Evolutionary conservation across 2,113 vertebrate genomes (phyloP), one percentile per base, ranked within the genome.

Genomic region (Toxotes chatareus): DNA sequence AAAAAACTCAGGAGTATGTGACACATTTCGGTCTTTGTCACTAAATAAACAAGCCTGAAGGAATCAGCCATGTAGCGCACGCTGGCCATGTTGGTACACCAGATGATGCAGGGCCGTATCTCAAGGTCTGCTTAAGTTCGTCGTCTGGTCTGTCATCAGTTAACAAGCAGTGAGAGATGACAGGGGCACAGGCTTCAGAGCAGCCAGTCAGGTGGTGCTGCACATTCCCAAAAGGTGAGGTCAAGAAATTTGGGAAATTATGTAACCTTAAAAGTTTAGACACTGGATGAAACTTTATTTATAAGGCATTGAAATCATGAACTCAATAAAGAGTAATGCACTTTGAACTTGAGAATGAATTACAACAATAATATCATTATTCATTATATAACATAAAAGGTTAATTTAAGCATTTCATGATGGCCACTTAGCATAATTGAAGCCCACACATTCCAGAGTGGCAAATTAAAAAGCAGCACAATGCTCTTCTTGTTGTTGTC

Each of bases 391-490:
- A 80, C 11, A 9, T 31, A 86, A 89, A 85, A 76, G 68, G 66
- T 76, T 76, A 19, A 79, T 76, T 84, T 70, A 55, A 63, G 76
- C 40, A 76, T 79, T 82, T 86, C 31, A 55, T 56, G 67, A 84
- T 32, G 40, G 63, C 47, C 79, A 82, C 60, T 91, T 90, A 85
- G 75, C 68, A 86, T 89, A 90, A 88, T 80, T 89, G 70, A 86
- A 73, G 69, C 70, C 19, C 80, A 82, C 85, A 86, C 85, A 90
- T 91, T 90, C 87, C 86, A 73, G 36, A 73, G 69, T 51, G 62
- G 74, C 82, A 92, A 88, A 89, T 88, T 88, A 83, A 76, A 81
- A 89, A 82, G 73, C 80, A 56, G 76, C n/a, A 93, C 92, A 93
- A 90, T 62, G 86, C 88, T 84, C 44, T 76, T 82, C 81, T 89